Conservation (phyloP, 2,797 vertebrate genomes). For the Channallabes apus region DNA sequence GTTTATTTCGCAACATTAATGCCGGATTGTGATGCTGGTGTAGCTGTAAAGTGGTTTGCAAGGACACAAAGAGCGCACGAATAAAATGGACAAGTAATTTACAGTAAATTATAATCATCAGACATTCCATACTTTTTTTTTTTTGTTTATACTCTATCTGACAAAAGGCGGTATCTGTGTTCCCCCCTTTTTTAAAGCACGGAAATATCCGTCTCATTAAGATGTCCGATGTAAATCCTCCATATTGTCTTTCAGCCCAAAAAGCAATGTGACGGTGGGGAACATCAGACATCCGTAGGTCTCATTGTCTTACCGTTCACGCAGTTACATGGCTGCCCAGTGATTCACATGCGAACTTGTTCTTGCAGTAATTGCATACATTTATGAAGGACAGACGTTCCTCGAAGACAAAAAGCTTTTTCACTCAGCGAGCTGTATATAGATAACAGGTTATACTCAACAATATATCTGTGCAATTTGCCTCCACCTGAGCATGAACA, state of each 20-base stretch:
- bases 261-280: not conserved
- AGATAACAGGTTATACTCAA: slow-evolving; percentile 29
- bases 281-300: not conserved
- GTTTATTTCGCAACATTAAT: too few species aligned
- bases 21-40: too few species aligned
- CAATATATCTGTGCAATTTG: slow-evolving; percentile 35
- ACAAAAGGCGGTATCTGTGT: too few species aligned
- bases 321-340: not conserved
- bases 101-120: too few species aligned
- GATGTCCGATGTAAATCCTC: not conserved
- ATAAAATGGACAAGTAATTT: too few species aligned
- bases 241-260: not conserved
- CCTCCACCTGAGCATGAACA: slow-evolving; percentile 25
- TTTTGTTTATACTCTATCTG: too few species aligned
- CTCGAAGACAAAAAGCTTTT: not conserved
- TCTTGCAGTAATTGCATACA: not conserved
- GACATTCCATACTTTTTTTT: too few species aligned
- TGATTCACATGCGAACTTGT: not conserved
- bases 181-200: not conserved
- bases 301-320: not conserved
- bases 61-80: too few species aligned
- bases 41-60: too few species aligned
- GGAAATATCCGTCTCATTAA: not conserved
- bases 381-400: not conserved
- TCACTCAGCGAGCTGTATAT: slow-evolving; percentile 23